These are phyloP conservation scores for Megathymus violae DNA, from an alignment of 1,140 invertebrate species.

Conservation along the genomic window DNA sequence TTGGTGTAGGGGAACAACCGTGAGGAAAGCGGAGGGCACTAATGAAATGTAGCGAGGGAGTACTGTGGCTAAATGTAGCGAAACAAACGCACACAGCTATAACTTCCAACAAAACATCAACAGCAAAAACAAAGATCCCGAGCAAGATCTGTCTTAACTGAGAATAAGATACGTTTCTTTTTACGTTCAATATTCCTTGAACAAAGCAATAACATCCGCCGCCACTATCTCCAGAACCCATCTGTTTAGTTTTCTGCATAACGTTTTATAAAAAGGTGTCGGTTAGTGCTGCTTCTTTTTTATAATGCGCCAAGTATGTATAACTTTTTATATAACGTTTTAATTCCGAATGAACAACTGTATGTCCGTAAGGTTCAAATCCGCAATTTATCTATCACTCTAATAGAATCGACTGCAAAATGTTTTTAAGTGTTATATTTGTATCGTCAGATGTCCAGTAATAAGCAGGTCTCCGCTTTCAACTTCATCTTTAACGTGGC, in stretches of 20 bases:
- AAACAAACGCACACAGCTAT: constrained; percentile 58
- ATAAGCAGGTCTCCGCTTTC: too few relatives aligned
- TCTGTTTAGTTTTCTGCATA: constrained; percentile 27
- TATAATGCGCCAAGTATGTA: background rate
- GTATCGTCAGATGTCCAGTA: too few relatives aligned
- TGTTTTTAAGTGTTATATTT: too few relatives aligned
- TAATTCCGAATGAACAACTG: too few relatives aligned
- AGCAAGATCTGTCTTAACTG: constrained; percentile 48
- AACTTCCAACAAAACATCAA: constrained; percentile 56
- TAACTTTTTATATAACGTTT: too few relatives aligned
- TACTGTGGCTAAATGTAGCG: constrained; percentile 62
- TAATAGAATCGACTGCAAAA: too few relatives aligned
- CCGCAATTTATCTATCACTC: too few relatives aligned
- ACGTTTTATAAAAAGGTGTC: constrained; percentile 20
- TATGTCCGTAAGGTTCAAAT: too few relatives aligned
- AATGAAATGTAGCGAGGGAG: constrained; percentile 72
- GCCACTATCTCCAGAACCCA: constrained; percentile 26
- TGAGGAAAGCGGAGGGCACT: constrained; percentile 50
- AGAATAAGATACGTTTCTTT: constrained; percentile 41
- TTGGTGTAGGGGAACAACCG: constrained; percentile 44
- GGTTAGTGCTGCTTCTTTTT: background rate
- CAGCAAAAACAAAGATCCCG: constrained; percentile 57
- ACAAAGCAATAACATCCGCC: constrained; percentile 26
- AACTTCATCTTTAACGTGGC: too few relatives aligned
- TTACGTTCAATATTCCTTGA: constrained; percentile 35